Evolutionary conservation across 2,113 vertebrate species (phyloP).

Genomic region (Propithecus coquereli): DNA sequence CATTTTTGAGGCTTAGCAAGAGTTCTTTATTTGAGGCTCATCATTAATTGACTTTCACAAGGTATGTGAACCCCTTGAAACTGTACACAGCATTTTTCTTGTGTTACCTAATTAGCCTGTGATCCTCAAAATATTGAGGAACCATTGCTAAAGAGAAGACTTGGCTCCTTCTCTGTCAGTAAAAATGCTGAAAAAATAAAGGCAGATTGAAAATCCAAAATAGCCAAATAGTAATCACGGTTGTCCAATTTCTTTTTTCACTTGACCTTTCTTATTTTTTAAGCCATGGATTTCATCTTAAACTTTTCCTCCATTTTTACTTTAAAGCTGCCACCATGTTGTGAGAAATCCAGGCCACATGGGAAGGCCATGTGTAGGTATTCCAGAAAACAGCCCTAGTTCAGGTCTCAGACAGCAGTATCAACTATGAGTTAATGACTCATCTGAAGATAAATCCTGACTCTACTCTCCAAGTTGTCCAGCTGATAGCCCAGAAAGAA

Average conservation of each 20-base stretch:
- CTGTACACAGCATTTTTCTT: background rate
- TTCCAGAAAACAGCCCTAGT: background rate
- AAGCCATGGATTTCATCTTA: background rate
- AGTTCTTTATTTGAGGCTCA: background rate
- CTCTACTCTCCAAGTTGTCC: background rate
- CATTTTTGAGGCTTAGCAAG: background rate
- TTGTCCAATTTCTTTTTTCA: background rate
- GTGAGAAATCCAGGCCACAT: background rate
- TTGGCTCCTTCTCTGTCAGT: background rate
- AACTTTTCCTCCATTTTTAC: background rate
- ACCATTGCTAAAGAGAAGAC: background rate
- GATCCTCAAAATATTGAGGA: background rate
- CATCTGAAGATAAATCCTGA: background rate
- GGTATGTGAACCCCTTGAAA: background rate
- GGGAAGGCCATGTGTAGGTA: background rate
- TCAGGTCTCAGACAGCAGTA: background rate
- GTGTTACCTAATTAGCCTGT: background rate
- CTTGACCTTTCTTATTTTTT: background rate
- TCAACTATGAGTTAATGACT: background rate
- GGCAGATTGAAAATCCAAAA: background rate
- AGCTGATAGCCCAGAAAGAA: background rate
- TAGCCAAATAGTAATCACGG: background rate
- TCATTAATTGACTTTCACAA: background rate
- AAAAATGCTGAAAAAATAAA: background rate
- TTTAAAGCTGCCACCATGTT: background rate